Percentiles rank a stretch among this genome's conserved stretches.
phyloP scores from a whole-genome alignment of 2,888 invertebrate species.

The Drosophila quinaria region DNA sequence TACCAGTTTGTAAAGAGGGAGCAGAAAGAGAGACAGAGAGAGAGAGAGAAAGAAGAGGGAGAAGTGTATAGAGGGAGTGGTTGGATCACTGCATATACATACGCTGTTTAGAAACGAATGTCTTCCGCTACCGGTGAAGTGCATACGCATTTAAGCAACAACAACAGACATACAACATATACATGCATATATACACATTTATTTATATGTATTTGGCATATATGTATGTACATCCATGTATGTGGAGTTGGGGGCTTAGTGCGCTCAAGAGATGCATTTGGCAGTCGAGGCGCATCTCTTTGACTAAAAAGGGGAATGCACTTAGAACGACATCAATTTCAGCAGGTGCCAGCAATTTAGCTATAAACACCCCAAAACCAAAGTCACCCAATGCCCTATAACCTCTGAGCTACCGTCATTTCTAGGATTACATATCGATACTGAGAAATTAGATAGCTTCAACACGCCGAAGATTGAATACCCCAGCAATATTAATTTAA shows the following conservation, averaged over 20 bases:
- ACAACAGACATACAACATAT: slow-evolving; percentile 39
- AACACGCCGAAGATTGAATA: background rate
- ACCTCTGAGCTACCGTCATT: background rate
- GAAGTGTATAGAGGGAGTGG: background rate
- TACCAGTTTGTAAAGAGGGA: slow-evolving; percentile 45
- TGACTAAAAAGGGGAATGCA: slow-evolving; percentile 58
- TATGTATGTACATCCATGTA: slow-evolving; percentile 1
- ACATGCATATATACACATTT: background rate
- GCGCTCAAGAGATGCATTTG: slow-evolving; percentile 55
- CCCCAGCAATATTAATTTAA: background rate
- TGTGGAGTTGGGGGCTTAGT: slow-evolving; percentile 23
- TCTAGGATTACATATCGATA: background rate
- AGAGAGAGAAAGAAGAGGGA: background rate
- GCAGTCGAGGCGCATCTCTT: slow-evolving; percentile 41
- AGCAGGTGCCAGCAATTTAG: slow-evolving; percentile 60
- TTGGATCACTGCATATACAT: slow-evolving; percentile 51
- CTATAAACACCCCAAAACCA: slow-evolving; percentile 13
- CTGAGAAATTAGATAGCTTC: background rate
- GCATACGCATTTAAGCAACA: slow-evolving; percentile 68
- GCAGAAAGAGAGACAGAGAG: background rate
- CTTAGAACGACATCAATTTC: slow-evolving; percentile 62
- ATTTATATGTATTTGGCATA: background rate
- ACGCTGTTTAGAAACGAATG: slow-evolving; percentile 69
- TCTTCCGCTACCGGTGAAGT: slow-evolving; percentile 68
- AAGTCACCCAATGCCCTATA: background rate